Evolutionary conservation across 2,113 vertebrate species (phyloP).

Genomic region (Lepisosteus oculatus): DNA sequence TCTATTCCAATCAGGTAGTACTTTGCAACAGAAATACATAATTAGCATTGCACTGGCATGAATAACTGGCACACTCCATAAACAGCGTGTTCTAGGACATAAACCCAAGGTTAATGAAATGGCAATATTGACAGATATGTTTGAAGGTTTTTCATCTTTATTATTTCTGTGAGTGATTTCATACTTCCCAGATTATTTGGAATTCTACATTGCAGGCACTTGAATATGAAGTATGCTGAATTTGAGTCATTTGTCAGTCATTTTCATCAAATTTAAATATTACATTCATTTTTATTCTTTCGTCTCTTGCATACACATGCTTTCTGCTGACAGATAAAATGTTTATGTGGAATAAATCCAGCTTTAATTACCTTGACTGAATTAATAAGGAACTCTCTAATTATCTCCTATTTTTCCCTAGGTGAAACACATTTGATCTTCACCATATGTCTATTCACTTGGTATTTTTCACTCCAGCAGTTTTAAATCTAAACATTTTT

Average conservation of each 20-base stretch:
- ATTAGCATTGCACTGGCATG: neutral
- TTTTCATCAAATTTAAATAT: neutral
- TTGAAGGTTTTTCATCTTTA: slow-evolving; percentile 7
- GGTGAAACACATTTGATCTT: slow-evolving; percentile 29
- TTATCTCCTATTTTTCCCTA: slow-evolving; percentile 17
- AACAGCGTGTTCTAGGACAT: neutral
- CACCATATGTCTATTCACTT: slow-evolving; percentile 33
- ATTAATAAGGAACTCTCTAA: slow-evolving; percentile 29
- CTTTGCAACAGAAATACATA: slow-evolving; percentile 6
- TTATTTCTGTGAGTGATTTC: neutral
- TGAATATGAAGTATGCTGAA: neutral
- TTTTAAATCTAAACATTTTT: slow-evolving; percentile 24
- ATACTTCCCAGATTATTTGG: neutral
- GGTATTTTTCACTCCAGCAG: slow-evolving; percentile 36
- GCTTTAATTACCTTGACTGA: slow-evolving; percentile 35
- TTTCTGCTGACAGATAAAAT: slow-evolving; percentile 20
- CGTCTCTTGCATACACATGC: neutral
- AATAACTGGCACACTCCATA: neutral
- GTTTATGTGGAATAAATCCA: slow-evolving; percentile 17
- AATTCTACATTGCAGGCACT: neutral
- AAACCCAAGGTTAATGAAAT: slow-evolving; percentile 19
- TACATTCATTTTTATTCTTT: neutral
- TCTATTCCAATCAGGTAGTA: slow-evolving; percentile 2
- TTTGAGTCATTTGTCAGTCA: slow-evolving; percentile 25
- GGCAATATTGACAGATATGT: slow-evolving; percentile 9